These are phyloP conservation scores for Aptenodytes forsteri DNA, from an alignment of 2,113 vertebrate genomes.

Conservation along the genomic window DNA sequence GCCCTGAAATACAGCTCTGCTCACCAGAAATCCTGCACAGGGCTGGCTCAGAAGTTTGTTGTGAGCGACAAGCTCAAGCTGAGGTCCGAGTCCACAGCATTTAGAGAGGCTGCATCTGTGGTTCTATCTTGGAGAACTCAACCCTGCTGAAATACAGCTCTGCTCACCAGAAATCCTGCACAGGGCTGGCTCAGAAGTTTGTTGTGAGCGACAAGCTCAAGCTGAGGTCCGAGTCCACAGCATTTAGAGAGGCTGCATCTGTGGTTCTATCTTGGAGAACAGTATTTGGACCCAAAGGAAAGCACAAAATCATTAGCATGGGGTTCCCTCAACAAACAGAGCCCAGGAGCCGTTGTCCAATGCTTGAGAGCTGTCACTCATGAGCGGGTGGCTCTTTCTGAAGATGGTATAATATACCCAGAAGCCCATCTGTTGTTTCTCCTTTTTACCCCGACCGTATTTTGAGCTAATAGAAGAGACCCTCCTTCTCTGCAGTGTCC, in stretches of 20 bases:
- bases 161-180: not conserved
- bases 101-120: not conserved
- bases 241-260: not conserved
- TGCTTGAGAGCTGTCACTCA: not conserved
- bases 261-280: not conserved
- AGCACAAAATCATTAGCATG: not conserved
- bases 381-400: not conserved
- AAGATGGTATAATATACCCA: not conserved
- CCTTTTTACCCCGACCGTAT: not conserved
- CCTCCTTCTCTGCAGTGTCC: not conserved
- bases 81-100: not conserved
- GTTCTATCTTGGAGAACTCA: not conserved
- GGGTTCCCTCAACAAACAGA: not conserved
- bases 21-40: not conserved
- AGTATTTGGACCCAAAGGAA: not conserved
- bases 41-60: not conserved
- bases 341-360: not conserved
- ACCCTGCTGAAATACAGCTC: not conserved
- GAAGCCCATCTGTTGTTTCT: slow-evolving; percentile 25
- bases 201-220: accelerated
- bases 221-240: not conserved
- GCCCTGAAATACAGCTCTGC: not conserved
- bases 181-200: not conserved
- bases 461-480: not conserved
- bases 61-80: accelerated